Evolutionary conservation across 37 sponge, comb jelly and placozoan genomes (phyloP).

Genomic region (Beroe ovata): DNA sequence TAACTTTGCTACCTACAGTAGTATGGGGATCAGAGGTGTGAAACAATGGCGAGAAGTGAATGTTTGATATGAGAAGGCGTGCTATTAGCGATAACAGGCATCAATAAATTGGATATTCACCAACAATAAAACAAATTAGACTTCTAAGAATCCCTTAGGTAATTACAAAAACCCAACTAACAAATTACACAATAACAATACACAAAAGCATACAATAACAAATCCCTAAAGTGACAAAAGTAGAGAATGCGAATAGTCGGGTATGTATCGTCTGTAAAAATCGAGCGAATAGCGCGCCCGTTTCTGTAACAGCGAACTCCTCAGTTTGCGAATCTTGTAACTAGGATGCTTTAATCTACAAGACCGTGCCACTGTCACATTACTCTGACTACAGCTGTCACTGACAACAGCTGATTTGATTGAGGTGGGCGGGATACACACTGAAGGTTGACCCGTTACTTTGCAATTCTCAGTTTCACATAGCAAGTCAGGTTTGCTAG

Average conservation of each 20-base stretch:
- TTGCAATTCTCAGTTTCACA: neutral
- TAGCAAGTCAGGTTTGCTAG: neutral
- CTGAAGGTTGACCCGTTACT: neutral
- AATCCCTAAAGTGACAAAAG: neutral
- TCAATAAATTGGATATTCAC: neutral
- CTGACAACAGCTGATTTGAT: no score
- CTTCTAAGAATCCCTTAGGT: no score
- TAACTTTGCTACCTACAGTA: neutral
- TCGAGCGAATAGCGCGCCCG: neutral
- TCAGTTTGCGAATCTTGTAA: conserved; percentile 29
- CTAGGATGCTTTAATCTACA: neutral
- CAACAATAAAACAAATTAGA: neutral
- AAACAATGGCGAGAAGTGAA: no score
- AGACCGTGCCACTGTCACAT: neutral
- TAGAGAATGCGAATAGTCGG: conserved; percentile 3
- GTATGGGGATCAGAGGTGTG: no score
- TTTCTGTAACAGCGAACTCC: neutral
- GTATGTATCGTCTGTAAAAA: neutral
- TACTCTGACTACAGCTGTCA: no score
- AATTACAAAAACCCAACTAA: neutral
- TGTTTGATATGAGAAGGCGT: no score
- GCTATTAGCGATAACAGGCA: neutral
- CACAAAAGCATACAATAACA: no score
- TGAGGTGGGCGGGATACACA: neutral
- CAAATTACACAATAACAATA: neutral